These are phyloP conservation scores for Plusia festucae DNA, from an alignment of 2,888 invertebrate genomes.

Conservation along the genomic window DNA sequence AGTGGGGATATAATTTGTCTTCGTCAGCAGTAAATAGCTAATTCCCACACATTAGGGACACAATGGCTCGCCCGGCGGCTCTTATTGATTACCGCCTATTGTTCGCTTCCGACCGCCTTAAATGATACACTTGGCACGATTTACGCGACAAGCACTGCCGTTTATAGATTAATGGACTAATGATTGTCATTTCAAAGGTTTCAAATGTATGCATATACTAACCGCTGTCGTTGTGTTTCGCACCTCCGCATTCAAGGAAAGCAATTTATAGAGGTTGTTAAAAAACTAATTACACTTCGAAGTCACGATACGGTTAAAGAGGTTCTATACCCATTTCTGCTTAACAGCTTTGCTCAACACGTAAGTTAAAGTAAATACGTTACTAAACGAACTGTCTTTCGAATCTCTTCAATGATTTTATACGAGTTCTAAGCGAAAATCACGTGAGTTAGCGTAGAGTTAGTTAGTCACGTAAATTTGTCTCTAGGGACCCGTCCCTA, in stretches of 20 bases:
- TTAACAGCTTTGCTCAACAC: constrained; percentile 21
- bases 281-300: constrained; percentile 33
- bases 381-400: constrained; percentile 37
- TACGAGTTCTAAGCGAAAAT: constrained; percentile 51
- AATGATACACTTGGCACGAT: constrained; percentile 85
- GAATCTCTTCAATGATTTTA: constrained; percentile 51
- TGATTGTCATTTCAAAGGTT: constrained; percentile 63
- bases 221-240: constrained; percentile 22
- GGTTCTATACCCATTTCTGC: constrained; percentile 13
- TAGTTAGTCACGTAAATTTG: no score
- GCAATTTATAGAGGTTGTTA: constrained; percentile 20
- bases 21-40: constrained; percentile 88
- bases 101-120: constrained; percentile 82
- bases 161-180: constrained; percentile 76
- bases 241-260: constrained; percentile 20
- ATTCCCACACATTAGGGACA: constrained; percentile 87
- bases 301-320: constrained; percentile 6
- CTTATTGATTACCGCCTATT: constrained; percentile 88
- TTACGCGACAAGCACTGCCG: constrained; percentile 73
- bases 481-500: no score
- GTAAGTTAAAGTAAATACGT: constrained; percentile 29
- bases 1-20: constrained; percentile 86
- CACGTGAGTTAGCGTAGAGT: constrained; percentile 50
- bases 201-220: constrained; percentile 52
- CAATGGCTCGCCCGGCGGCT: constrained; percentile 81